These are phyloP conservation scores for Leptodactylus fallax DNA, from an alignment of 2,797 vertebrate genomes.

Conservation along the genomic window DNA sequence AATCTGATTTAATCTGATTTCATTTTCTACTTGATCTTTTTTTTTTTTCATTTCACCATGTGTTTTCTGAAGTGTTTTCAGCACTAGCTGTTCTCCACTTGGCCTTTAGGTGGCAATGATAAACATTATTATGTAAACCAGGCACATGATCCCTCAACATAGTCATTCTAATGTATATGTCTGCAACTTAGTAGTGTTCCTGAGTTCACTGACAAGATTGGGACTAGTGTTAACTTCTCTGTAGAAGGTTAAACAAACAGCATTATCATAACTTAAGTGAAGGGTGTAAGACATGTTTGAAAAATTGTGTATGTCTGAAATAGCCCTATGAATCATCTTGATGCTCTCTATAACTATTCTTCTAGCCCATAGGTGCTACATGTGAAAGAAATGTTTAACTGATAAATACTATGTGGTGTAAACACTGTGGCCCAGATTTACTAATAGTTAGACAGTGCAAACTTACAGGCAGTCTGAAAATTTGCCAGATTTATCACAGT, in stretches of 20 bases:
- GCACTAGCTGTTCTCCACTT: background rate
- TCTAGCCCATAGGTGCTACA: background rate
- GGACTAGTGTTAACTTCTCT: conserved; percentile 30
- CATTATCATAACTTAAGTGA: conserved; percentile 41
- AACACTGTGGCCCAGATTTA: no score
- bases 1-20: background rate
- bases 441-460: no score
- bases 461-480: no score
- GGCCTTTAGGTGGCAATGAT: conserved; percentile 9
- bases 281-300: conserved; percentile 34
- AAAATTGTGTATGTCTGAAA: conserved; percentile 23
- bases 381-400: background rate
- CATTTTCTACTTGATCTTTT: background rate
- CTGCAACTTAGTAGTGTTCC: background rate
- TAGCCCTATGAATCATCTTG: conserved; percentile 26
- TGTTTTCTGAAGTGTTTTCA: no score
- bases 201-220: background rate
- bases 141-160: background rate
- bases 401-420: background rate
- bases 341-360: background rate
- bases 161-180: conserved; percentile 14
- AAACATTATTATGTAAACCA: background rate
- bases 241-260: conserved; percentile 46
- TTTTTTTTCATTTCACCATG: no score
- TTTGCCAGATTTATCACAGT: no score